Evolutionary conservation across 2,797 vertebrate species (phyloP), one percentile per base, ranked within the genome.

Genomic region (Microctenopoma steveboyesi): DNA sequence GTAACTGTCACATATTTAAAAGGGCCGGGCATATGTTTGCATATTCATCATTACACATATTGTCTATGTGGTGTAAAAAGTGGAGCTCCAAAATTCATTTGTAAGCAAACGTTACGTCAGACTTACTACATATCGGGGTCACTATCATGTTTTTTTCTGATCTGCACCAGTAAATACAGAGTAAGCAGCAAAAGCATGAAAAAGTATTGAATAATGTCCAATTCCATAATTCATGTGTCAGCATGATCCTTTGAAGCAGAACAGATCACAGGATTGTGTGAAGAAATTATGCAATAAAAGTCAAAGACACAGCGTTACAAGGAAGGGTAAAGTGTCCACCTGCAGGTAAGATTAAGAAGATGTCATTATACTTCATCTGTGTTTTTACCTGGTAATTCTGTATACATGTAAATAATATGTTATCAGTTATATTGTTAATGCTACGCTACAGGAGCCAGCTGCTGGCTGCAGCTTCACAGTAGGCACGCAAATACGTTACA

Each of bases 201-300:
- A 70, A 54, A 66, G 49, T 65, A 63, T 57, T 67, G 79, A 88
- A 83, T 54, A 74, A 64, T 73, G 69, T 74, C 64, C 72, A 69
- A 69, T 76, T 88, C 71, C 82, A 89, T 89, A 85, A 88, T 83
- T 85, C 80, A 85, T 86, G 59, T 76, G 71, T 78, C 77, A 86
- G 80, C 69, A 64, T 69, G 60, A 76, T 57, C 35, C 83, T 74
- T 66, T 63, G 62, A 50, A 84, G 82, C 64, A 45, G 71, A 87
- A 77, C 68, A 83, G 68, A 88, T 84, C 69, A 81, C 66, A 81
- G 74, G 81, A 83, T 82, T 88, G 63, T 74, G 56, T 46, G 51
- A 78, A 69, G 57, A 78, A 82, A 88, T 86, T 77, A 83, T 69
- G 48, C 72, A 59, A 74, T 83, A 76, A 5, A 86, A 78, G 69